Evolutionary conservation across 2,797 vertebrate genomes (phyloP), one percentile per base, ranked within the genome.

Genomic region (Luscinia luscinia): DNA sequence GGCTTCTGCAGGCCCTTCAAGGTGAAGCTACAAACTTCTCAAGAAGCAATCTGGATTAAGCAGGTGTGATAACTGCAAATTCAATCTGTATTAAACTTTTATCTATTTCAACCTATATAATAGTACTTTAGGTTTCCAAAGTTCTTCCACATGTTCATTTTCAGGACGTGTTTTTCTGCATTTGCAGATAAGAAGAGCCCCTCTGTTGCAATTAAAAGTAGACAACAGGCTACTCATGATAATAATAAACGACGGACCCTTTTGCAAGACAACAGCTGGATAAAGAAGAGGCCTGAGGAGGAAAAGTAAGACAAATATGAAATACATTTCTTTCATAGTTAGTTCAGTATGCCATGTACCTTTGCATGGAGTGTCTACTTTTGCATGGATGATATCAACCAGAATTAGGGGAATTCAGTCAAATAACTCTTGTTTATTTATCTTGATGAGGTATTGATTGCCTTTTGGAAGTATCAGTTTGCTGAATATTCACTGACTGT

Each of bases 221-320:
- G 93, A 49, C 97, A 95, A 66, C 95, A 97, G 88, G 95, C 92
- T 49, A 84, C 97, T 64, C 98, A 98, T 1, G 98, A 98, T 11
- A 84, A 40, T 87, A 98, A 98, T 61, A 99, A 97, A 94, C 98
- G 97, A 92, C 83, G 98, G 21, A 95, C 97, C 14, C 97, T 98
- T 62, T 97, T 99, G 78, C 98, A 98, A 86, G 99, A 99, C 94
- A 98, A 95, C 96, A 99, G 98, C 95, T 99, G 99, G 99, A 99
- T 99, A 97, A 99, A 96, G 96, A 98, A 92, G 73, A 81, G 55
- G 5, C 96, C 96, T 5, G 98, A 98, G 48, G 98, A 99, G 55
- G 98, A 99, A 67, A 98, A 97, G 97, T 94, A 92, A 91, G 89
- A 72, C 78, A 80, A 45, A 55, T 16, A 66, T 4, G 4, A 68